phyloP scores from a whole-genome alignment of 2,888 invertebrate species.

The Spisula subtruncata region DNA sequence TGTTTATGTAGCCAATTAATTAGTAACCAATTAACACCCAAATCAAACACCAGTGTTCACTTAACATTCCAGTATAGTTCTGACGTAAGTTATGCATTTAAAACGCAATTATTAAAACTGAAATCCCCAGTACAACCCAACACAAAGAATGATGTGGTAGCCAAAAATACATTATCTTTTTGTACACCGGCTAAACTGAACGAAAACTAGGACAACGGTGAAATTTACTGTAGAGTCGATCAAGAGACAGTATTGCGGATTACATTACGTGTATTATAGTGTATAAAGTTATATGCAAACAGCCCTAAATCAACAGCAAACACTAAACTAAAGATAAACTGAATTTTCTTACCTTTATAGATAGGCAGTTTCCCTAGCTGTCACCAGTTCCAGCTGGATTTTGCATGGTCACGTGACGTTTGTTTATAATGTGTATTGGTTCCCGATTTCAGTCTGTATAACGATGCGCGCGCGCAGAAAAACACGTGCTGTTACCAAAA shows the following conservation, averaged over 20 bases:
- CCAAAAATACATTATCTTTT: slow-evolving; percentile 8
- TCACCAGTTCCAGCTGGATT: slow-evolving; percentile 70
- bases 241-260: not conserved
- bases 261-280: not conserved
- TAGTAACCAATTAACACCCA: not conserved
- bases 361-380: slow-evolving; percentile 29
- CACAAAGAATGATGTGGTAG: not conserved
- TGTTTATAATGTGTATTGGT: slow-evolving; percentile 64
- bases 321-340: not conserved
- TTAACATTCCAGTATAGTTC: not conserved
- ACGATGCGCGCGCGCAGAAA: not conserved
- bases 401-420: slow-evolving; percentile 65
- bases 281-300: not conserved
- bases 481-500: slow-evolving; percentile 13
- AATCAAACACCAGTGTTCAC: not conserved
- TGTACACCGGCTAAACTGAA: not conserved
- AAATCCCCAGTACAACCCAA: not conserved
- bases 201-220: slow-evolving; percentile 9
- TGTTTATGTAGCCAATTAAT: not conserved
- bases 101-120: not conserved
- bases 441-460: slow-evolving; percentile 7
- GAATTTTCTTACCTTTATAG: slow-evolving; percentile 19
- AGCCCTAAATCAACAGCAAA: not conserved
- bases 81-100: not conserved
- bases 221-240: not conserved